Evolutionary conservation across 2,888 invertebrate genomes (phyloP), one percentile per base, ranked within the genome.

Genomic region (Lasioglossum figueresi): DNA sequence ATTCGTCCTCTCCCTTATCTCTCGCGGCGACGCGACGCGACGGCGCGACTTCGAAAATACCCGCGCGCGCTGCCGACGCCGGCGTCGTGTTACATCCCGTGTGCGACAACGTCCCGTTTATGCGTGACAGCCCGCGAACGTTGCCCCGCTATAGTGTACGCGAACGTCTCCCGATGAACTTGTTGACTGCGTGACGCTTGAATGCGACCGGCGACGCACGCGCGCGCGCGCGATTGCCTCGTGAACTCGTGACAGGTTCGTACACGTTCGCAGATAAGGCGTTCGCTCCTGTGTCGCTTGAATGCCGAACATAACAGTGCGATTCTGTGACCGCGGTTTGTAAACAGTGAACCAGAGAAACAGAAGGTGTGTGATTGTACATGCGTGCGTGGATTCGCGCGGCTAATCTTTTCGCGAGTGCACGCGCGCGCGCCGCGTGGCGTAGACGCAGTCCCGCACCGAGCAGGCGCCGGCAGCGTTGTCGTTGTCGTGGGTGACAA

Each of bases 351-450:
- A 31, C 31, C 31, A 2, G 59, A 52, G 1, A 63, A 31, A 63
- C 63, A 63, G 31, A 63, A 63, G 31, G 63, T 63, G 66, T 78
- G 84, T n/a, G 48, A 27, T 59, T 31, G 27, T 63, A 71, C 72
- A 78, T 72, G 84, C 31, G 78, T 79, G 84, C 45, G 23, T 23
- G 56, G 27, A 63, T 81, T 37, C 73, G 63, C 75, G 71, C 71
- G 66, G 48, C 34, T 76, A 71, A 77, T 59, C 43, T 81, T 70
- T 27, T 31, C 52, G 83, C 76, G 72, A 27, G 86, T 80, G 86
- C 70, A 70, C 79, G 77, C 86, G 81, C 86, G 81, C 75, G 52
- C 77, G 80, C 72, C 86, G 86, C 87, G 83, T 87, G 87, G 83
- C 80, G 78, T 83, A 74, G 74, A 76, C 86, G 78, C 73, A 70